Evolutionary conservation across 2,797 vertebrate species (phyloP).

Genomic region (Masticophis lateralis): DNA sequence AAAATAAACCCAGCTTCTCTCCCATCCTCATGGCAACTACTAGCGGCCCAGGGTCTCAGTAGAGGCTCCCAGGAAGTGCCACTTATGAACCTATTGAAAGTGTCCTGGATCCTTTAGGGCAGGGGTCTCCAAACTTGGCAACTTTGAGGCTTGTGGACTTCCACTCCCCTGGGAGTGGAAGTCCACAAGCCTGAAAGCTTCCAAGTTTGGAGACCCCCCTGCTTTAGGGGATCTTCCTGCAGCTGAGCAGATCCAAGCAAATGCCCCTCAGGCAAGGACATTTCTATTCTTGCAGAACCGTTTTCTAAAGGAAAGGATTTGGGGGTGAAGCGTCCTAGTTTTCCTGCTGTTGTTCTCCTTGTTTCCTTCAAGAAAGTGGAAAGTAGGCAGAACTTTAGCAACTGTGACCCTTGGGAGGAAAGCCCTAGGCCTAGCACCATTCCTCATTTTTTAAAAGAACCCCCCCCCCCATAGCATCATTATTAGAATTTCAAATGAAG

Average conservation of each 20-base stretch:
- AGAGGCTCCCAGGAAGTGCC: background rate
- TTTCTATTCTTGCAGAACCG: background rate
- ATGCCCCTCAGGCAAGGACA: background rate
- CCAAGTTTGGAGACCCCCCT: background rate
- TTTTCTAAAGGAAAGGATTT: background rate
- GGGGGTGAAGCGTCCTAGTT: background rate
- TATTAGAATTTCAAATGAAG: constrained; percentile 27
- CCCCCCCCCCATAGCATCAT: background rate
- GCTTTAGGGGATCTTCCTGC: background rate
- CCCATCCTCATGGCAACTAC: too few relatives aligned
- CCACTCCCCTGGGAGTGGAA: too few relatives aligned
- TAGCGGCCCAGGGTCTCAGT: background rate
- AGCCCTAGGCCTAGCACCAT: background rate
- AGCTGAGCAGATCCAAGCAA: background rate
- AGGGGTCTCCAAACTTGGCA: background rate
- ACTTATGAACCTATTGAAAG: background rate
- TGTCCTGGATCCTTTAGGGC: background rate
- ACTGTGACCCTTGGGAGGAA: background rate
- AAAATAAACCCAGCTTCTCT: background rate
- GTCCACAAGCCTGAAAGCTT: background rate
- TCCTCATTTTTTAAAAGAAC: background rate
- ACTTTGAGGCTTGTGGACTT: background rate
- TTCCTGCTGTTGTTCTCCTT: background rate
- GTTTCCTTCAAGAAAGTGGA: background rate
- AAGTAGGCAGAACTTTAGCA: background rate